These are phyloP conservation scores for Xiphorhynchus erythropygius DNA, from an alignment of 2,797 vertebrate genomes.

Conservation along the genomic window DNA sequence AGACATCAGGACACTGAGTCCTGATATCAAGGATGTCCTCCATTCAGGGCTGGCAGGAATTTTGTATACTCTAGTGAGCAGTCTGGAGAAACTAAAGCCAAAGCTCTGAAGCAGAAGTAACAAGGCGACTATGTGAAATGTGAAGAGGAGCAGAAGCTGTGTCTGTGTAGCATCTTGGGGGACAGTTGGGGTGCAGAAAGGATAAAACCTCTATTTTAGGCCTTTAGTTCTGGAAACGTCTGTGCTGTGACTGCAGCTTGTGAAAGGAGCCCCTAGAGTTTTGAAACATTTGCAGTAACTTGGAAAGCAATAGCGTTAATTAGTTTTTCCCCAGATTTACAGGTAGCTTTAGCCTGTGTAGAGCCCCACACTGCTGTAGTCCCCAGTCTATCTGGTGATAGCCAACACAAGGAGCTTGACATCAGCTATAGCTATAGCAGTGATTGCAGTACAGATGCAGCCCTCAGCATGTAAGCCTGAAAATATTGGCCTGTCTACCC, in stretches of 20 bases:
- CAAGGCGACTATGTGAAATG: neutral
- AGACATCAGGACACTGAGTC: neutral
- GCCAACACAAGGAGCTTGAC: neutral
- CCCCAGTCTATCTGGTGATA: neutral
- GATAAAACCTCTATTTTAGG: neutral
- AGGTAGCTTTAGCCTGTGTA: neutral
- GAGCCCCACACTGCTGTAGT: neutral
- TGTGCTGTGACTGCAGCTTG: neutral
- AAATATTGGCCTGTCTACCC: neutral
- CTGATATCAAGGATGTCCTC: neutral
- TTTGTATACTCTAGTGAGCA: neutral
- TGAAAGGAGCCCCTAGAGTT: neutral
- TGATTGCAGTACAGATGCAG: neutral
- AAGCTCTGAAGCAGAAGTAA: neutral
- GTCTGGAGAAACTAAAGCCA: neutral
- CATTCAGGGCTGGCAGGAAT: neutral
- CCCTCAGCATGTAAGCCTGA: neutral
- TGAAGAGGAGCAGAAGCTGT: neutral
- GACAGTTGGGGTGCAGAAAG: rapidly evolving
- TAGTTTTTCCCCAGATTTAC: neutral
- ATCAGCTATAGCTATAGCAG: neutral
- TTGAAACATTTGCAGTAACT: neutral
- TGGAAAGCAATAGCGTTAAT: neutral
- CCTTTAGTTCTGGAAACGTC: neutral
- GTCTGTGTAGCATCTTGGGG: neutral